Conservation (phyloP, 2,797 vertebrate genomes). For the Gobio occitaniae region DNA sequence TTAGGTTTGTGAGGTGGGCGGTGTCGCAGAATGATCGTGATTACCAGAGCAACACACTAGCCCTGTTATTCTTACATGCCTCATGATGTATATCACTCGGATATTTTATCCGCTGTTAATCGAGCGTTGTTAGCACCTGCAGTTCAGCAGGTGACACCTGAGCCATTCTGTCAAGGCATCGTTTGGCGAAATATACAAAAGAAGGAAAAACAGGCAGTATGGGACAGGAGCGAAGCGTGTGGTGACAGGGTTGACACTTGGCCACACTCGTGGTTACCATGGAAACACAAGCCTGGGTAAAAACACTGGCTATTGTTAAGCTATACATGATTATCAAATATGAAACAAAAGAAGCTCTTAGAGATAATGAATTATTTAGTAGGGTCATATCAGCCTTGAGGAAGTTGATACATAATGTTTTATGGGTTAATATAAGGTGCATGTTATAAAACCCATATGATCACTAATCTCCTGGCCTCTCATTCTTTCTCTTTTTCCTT, state of each 20-base stretch:
- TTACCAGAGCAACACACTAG: slow-evolving; percentile 68
- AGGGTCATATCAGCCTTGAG: slow-evolving; percentile 9
- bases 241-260: slow-evolving; percentile 69
- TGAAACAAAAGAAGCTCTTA: slow-evolving; percentile 42
- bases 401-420: slow-evolving; percentile 45
- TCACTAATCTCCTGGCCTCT: slow-evolving; percentile 30
- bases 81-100: background rate
- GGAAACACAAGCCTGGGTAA: slow-evolving; percentile 51
- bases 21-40: slow-evolving; percentile 68
- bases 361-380: slow-evolving; percentile 47
- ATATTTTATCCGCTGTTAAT: slow-evolving; percentile 46
- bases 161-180: slow-evolving; percentile 57
- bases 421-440: slow-evolving; percentile 38
- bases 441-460: slow-evolving; percentile 1
- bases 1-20: slow-evolving; percentile 74
- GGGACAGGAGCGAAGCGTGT: slow-evolving; percentile 63
- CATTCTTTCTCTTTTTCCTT: slow-evolving; percentile 23
- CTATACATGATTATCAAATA: slow-evolving; percentile 49
- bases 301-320: slow-evolving; percentile 47
- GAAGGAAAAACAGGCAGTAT: slow-evolving; percentile 54
- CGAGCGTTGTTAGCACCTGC: slow-evolving; percentile 61
- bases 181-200: slow-evolving; percentile 37
- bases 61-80: slow-evolving; percentile 60
- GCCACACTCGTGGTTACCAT: slow-evolving; percentile 55
- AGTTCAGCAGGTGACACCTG: slow-evolving; percentile 73